Percentiles rank a stretch among this genome's conserved stretches.
Evolutionary conservation across 92 coral and sea anemone species (phyloP).

Genomic region (Virgularia gustaviana): DNA sequence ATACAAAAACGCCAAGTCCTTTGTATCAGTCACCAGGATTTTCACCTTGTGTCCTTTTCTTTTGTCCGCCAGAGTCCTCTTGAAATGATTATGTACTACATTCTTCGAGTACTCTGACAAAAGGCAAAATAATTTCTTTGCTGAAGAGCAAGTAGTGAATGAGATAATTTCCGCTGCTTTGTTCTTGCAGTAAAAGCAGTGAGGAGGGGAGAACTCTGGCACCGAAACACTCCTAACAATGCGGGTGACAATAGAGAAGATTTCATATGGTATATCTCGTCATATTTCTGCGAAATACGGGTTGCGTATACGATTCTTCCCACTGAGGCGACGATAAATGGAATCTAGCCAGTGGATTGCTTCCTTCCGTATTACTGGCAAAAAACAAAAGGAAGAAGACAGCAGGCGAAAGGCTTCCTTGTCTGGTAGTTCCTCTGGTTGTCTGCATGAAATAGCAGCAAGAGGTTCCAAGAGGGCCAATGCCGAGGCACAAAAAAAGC

Average conservation of each 20-base stretch:
- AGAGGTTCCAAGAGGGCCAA: background rate
- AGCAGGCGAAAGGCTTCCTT: background rate
- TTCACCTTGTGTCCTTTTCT: slow-evolving; percentile 7
- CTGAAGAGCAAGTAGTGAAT: slow-evolving; percentile 47
- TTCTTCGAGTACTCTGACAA: slow-evolving; percentile 34
- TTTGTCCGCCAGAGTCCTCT: background rate
- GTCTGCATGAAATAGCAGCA: background rate
- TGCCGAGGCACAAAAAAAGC: background rate
- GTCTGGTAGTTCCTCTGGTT: background rate
- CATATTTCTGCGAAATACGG: slow-evolving; percentile 48
- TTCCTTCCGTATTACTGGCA: slow-evolving; percentile 19
- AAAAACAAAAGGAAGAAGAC: background rate
- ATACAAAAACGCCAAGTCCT: slow-evolving; percentile 8
- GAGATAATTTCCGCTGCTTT: slow-evolving; percentile 59
- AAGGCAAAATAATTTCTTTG: slow-evolving; percentile 49
- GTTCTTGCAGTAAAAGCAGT: slow-evolving; percentile 40
- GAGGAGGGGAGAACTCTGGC: slow-evolving; percentile 48
- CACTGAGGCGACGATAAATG: slow-evolving; percentile 41
- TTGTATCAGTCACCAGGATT: slow-evolving; percentile 8
- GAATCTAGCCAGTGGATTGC: slow-evolving; percentile 40
- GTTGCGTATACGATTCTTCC: slow-evolving; percentile 35
- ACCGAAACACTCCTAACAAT: slow-evolving; percentile 22
- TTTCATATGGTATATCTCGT: slow-evolving; percentile 42
- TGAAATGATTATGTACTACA: background rate
- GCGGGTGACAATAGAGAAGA: slow-evolving; percentile 21